A percentile compares a stretch with the other conserved stretches of the same genome.
Conservation (phyloP, 2,888 invertebrate genomes). For the Pyrochroa serraticornis region DNA sequence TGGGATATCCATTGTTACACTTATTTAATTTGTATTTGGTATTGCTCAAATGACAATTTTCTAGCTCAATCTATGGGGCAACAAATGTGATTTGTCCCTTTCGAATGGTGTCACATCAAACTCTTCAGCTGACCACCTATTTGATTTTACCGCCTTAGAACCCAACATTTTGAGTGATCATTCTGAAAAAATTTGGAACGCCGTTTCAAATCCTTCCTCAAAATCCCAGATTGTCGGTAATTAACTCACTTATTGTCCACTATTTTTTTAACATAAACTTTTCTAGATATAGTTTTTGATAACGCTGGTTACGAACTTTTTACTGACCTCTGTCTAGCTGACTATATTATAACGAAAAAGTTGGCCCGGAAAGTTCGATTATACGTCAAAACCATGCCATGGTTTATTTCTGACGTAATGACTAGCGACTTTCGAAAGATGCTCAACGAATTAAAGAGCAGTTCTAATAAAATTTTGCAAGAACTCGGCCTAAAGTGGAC, state of each 20-base stretch:
- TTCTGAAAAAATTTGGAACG: constrained; percentile 63
- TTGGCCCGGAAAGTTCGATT: constrained; percentile 75
- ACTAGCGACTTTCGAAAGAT: constrained; percentile 76
- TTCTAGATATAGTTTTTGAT: constrained; percentile 81
- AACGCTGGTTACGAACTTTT: constrained; percentile 94
- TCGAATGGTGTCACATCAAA: constrained; percentile 71
- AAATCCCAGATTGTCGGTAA: constrained; percentile 9
- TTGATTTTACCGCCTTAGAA: constrained; percentile 63
- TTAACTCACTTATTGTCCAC: background rate
- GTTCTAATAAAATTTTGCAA: constrained; percentile 45
- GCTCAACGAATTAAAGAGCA: constrained; percentile 59
- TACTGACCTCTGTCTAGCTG: constrained; percentile 86
- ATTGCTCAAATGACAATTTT: constrained; percentile 33
- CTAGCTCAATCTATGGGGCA: constrained; percentile 89
- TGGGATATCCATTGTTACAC: background rate
- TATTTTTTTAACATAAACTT: constrained; percentile 11
- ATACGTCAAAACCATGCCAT: constrained; percentile 87
- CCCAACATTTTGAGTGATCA: constrained; percentile 69
- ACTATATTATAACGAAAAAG: constrained; percentile 70
- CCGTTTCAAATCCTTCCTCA: constrained; percentile 42
- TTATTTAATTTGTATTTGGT: constrained; percentile 3
- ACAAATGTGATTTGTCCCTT: constrained; percentile 91
- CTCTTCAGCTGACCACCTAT: constrained; percentile 64
- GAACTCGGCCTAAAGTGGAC: constrained; percentile 67
- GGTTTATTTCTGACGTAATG: constrained; percentile 95